Base-by-base conservation (phyloP, 1,140 invertebrate genomes). In the Zaprionus ornatus region DNA sequence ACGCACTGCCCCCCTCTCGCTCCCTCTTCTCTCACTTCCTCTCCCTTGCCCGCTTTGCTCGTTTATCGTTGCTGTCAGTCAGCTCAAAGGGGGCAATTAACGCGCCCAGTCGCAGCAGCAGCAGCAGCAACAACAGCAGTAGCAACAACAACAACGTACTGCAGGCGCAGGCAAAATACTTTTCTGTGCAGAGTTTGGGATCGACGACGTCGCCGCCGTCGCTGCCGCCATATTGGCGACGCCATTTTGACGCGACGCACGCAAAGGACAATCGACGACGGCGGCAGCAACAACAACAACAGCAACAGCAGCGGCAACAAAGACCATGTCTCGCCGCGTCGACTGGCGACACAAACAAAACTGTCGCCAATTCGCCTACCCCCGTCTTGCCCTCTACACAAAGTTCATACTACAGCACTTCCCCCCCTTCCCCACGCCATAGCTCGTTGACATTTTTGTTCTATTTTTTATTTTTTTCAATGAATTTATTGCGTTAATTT, bases 51-150 rank as follows among this genome's bases (percentile, higher is more conserved):
- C 13, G n/a, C 55, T 65, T 90, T 82, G 86, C 78, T 90, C 85
- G 85, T 88, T 88, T 90, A 90, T 90, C 79, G 85, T 88, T 70
- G 85, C 85, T 88, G 85, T 90, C 85, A 88, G 67, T 88, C 84
- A 84, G 77, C 85, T 88, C 85, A 85, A 90, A 88, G 85, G 84
- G 84, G 85, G 84, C 86, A 88, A 88, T 88, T 88, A 88, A 87
- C 84, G 83, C 82, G 77, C 75, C 76, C 77, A 78, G 74, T 65
- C 72, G 55, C 57, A 48, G 61, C 59, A 59, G n/a, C 57, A 54
- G 5, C 60, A 67, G 23, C 42, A 42, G 13, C 57, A 48, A 23
- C 40, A 72, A 61, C 66, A 67, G 19, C 29, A 29, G 25, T 73
- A 63, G n/a, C 48, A 45, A 1, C 40, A 45, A 7, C 40, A 42